These are phyloP conservation scores for Poliocrania exsul DNA, from an alignment of 2,797 vertebrate genomes.

Conservation along the genomic window DNA sequence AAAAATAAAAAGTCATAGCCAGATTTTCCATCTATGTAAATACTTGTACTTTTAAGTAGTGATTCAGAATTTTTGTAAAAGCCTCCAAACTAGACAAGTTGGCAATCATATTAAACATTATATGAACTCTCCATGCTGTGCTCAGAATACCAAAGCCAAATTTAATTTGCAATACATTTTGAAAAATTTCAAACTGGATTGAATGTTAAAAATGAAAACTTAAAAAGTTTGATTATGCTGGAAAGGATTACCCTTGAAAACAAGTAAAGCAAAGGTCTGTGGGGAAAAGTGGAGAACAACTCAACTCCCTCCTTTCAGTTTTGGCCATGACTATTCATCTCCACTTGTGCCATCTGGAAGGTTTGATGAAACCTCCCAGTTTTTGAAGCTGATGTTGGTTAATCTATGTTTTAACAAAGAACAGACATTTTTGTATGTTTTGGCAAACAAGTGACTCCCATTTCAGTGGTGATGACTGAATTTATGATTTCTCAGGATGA, in stretches of 20 bases:
- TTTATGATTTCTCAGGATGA: not conserved
- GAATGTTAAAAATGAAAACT: not conserved
- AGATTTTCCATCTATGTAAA: not conserved
- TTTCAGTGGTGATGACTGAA: not conserved
- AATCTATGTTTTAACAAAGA: not conserved
- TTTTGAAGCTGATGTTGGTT: not conserved
- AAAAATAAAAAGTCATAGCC: not conserved
- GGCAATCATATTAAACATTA: not conserved
- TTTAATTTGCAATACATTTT: not conserved
- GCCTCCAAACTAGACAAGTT: not conserved
- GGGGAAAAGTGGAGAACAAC: not conserved
- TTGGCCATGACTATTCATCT: not conserved
- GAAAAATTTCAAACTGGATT: not conserved
- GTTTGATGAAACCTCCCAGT: not conserved
- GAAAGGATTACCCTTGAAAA: not conserved
- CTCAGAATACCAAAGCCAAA: not conserved
- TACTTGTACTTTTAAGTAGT: not conserved
- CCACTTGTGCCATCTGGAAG: not conserved
- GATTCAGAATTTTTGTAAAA: not conserved
- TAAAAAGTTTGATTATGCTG: not conserved
- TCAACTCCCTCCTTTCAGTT: not conserved
- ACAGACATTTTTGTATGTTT: not conserved
- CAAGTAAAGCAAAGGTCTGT: not conserved
- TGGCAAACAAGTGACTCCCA: not conserved
- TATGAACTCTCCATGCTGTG: not conserved